phyloP scores from a whole-genome alignment of 2,888 invertebrate genomes.

The Tetragnatha montana region DNA sequence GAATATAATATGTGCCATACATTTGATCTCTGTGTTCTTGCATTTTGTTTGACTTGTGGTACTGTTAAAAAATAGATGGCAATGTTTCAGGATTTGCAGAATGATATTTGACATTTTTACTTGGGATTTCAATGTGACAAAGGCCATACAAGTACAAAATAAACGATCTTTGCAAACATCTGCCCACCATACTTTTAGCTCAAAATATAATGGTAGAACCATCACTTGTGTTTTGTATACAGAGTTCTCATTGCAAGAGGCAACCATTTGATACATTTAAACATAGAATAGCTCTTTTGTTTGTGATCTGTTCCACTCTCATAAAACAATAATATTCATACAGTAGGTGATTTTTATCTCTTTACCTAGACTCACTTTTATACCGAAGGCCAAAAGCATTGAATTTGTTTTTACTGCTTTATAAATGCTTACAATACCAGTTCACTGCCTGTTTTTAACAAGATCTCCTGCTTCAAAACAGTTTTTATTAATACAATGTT shows the following conservation, averaged over 20 bases:
- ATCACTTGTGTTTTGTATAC: background rate
- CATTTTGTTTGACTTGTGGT: no score
- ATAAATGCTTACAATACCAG: background rate
- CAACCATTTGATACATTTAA: background rate
- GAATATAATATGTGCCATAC: no score
- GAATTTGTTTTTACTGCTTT: slow-evolving; percentile 5
- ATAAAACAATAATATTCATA: background rate
- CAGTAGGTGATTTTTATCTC: slow-evolving; percentile 18
- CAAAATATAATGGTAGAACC: background rate
- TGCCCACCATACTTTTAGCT: background rate
- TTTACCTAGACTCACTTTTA: slow-evolving; percentile 12
- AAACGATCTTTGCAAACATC: background rate
- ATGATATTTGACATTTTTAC: background rate
- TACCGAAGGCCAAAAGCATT: slow-evolving; percentile 1
- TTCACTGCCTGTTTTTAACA: slow-evolving; percentile 10
- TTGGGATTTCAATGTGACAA: background rate
- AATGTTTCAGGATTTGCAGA: background rate
- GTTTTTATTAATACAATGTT: background rate
- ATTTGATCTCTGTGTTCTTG: no score
- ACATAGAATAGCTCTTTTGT: background rate
- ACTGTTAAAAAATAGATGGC: background rate
- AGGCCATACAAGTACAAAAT: slow-evolving; percentile 1
- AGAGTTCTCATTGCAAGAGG: background rate
- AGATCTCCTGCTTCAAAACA: slow-evolving; percentile 3
- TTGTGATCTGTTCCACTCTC: background rate